phyloP scores from a whole-genome alignment of 2,888 invertebrate genomes.

The Idaea aversata region DNA sequence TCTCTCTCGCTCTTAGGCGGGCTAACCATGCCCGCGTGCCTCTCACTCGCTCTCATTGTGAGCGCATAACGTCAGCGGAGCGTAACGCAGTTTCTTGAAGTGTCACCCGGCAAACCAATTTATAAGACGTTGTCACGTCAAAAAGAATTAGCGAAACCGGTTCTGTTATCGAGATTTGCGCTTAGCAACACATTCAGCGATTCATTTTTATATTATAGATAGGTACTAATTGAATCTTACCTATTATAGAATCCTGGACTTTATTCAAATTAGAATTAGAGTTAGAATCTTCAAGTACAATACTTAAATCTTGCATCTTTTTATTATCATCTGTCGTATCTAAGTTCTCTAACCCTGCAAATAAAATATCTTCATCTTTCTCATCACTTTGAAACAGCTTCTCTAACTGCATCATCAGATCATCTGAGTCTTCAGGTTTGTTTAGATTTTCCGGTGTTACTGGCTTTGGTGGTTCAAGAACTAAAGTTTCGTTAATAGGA shows the following conservation, averaged over 20 bases:
- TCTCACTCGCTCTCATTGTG: too few relatives aligned
- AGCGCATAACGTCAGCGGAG: too few relatives aligned
- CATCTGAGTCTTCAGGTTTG: constrained; percentile 49
- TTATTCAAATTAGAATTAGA: constrained; percentile 24
- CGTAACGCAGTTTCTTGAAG: too few relatives aligned
- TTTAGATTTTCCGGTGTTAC: constrained; percentile 29
- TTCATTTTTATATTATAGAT: too few relatives aligned
- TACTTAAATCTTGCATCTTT: constrained; percentile 4
- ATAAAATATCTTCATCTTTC: constrained; percentile 65
- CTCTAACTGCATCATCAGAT: constrained; percentile 65
- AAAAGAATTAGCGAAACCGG: too few relatives aligned
- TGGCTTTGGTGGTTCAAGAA: constrained; percentile 13
- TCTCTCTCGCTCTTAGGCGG: too few relatives aligned
- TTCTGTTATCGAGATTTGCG: too few relatives aligned
- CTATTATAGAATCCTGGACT: constrained; percentile 21
- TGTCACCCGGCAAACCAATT: too few relatives aligned
- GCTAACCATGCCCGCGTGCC: too few relatives aligned
- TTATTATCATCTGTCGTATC: constrained; percentile 26
- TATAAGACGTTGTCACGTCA: too few relatives aligned
- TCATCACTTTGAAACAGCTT: constrained; percentile 65
- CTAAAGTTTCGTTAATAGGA: constrained; percentile 12
- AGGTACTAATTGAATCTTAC: neutral
- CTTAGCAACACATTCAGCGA: too few relatives aligned
- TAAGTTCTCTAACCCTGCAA: constrained; percentile 53
- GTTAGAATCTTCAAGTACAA: constrained; percentile 28